Base-by-base conservation (phyloP, 2,113 vertebrate genomes). In the Arizona elegans region DNA sequence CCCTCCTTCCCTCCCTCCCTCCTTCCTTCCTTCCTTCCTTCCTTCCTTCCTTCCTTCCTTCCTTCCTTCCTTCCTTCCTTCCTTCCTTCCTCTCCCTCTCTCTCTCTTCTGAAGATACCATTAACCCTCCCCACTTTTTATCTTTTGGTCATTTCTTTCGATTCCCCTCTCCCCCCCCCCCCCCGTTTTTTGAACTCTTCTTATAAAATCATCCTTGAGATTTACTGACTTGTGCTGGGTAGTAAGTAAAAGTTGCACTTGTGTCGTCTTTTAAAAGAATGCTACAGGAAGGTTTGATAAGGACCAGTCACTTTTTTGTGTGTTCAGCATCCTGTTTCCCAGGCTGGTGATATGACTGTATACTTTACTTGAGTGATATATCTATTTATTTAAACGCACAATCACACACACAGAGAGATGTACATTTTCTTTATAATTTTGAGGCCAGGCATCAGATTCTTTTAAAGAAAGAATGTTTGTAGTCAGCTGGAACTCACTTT, bases 121-220 rank as follows among this genome's bases (percentile, higher is more conserved):
- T 96, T 98, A 98, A 98, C 98, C 97, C 97, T 62, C 6, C n/a
- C n/a, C 70, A 19, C 94, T 93, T 96, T 97, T 95, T 97, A 96
- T 95, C 96, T 97, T 98, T 98, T 98, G 98, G 98, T 98, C 97
- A 98, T 90, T 95, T 91, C 43, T 96, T 96, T 96, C 95, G 95
- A 96, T 97, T 95, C 93, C 97, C n/a, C 96, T 98, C 96, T 6
- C 47, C 96, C 97, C 91, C 97, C n/a, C 96, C 98, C 96, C 47
- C 47, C 96, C 97, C 91, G 96, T 96, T n/a, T 97, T 98, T 97
- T 97, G 97, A 98, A 97, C 96, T 97, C 93, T 94, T 94, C 96
- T 96, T 97, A 97, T 94, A 95, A 97, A 97, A 97, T 96, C 96
- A 95, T 95, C 97, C 94, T 91, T 94, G 95, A 97, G 95, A 96